Conservation (phyloP, 2,113 vertebrate genomes). For the Clinocottus analis region DNA sequence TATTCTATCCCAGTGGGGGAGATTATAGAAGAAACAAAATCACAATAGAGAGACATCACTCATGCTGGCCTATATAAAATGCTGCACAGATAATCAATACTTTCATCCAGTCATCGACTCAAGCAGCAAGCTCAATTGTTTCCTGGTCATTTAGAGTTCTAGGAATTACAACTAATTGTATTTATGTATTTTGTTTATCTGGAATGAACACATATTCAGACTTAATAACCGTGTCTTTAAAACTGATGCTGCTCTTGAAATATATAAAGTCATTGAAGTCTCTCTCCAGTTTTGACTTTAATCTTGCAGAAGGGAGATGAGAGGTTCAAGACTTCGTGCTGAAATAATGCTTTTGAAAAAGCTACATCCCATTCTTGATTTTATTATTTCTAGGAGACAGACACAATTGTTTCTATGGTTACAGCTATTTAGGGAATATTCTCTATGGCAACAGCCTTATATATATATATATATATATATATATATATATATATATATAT, state of each 20-base stretch:
- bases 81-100: slow-evolving; percentile 39
- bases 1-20: slow-evolving; percentile 38
- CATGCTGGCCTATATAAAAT: slow-evolving; percentile 42
- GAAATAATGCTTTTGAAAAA: slow-evolving; percentile 22
- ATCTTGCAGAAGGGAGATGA: slow-evolving; percentile 11
- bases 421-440: slow-evolving; percentile 65
- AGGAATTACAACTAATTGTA: not conserved
- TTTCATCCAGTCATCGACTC: slow-evolving; percentile 31
- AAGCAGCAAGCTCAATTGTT: not conserved
- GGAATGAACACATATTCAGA: not conserved
- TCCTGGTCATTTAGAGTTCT: slow-evolving; percentile 19
- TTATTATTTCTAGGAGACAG: slow-evolving; percentile 34
- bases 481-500: too few species aligned
- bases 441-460: slow-evolving; percentile 75
- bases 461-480: too few species aligned
- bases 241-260: slow-evolving; percentile 12
- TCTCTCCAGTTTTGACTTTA: slow-evolving; percentile 12
- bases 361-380: slow-evolving; percentile 9
- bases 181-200: not conserved
- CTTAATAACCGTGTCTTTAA: not conserved
- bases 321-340: slow-evolving; percentile 69
- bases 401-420: slow-evolving; percentile 75
- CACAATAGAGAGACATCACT: slow-evolving; percentile 28
- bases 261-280: not conserved
- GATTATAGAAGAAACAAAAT: slow-evolving; percentile 10